Evolutionary conservation across 2,888 invertebrate genomes (phyloP), one percentile per base, ranked within the genome.

Genomic region (Dynastes hyllus): DNA sequence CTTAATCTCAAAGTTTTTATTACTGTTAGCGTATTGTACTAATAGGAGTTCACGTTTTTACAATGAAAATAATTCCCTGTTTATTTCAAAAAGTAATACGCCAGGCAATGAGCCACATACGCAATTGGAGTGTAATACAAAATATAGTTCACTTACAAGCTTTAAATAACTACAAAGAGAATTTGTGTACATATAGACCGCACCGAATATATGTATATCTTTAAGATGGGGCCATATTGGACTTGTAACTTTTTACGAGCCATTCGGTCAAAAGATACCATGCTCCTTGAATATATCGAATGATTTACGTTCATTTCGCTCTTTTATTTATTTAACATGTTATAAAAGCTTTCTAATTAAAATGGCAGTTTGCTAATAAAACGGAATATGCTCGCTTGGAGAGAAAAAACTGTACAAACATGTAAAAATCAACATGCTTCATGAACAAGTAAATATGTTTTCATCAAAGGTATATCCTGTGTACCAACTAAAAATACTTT

Each of bases 161-260:
- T 73, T 73, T 73, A 73, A 73, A 73, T 73, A 73, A 58, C 73
- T 73, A 58, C 73, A 73, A 73, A 73, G 58, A 58, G 16, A 58
- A 58, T 32, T 22, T 58, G 58, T 73, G 61, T 73, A 58, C 29
- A 40, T 22, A 22, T 40, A 37, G 1, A 58, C 16, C 37, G 9
- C 27, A 61, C 32, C 16, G 58, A 58, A 29, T 29, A 45, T 37
- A 27, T 58, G 5, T 37, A 27, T 45, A 58, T 73, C 58, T 58
- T 73, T 16, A 58, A 73, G 55, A 73, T 58, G 73, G 61, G 61
- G 73, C 73, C 73, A 73, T 73, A 73, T 58, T 61, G 73, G 73
- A 73, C 58, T 40, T 73, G 73, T 73, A 58, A 73, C 58, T 58
- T 73, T 73, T 73, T 73, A 73, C 58, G 73, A 73, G 58, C 73